Evolutionary conservation across 2,888 invertebrate species (phyloP).

Genomic region (Melieria picta): DNA sequence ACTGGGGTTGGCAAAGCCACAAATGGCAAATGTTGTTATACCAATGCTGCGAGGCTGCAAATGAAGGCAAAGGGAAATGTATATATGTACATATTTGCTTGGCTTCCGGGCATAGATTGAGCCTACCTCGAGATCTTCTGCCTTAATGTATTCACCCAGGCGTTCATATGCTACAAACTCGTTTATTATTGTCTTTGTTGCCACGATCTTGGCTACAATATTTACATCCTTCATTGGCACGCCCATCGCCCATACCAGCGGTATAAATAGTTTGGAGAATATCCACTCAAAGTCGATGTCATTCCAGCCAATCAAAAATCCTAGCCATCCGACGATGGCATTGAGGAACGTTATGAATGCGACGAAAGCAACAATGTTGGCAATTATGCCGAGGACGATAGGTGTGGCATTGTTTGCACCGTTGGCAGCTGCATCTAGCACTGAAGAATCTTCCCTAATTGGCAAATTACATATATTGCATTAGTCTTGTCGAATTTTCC

Average conservation of each 20-base stretch:
- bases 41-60: constrained; percentile 78
- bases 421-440: constrained; percentile 90
- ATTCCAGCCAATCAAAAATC: constrained; percentile 77
- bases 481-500: too few relatives aligned
- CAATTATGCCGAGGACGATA: constrained; percentile 86
- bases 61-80: constrained; percentile 9
- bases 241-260: constrained; percentile 90
- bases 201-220: constrained; percentile 83
- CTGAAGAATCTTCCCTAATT: constrained; percentile 81
- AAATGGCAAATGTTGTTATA: constrained; percentile 90
- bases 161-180: constrained; percentile 91
- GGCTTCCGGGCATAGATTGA: neutral
- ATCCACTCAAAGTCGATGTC: constrained; percentile 76
- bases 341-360: constrained; percentile 88
- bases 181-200: constrained; percentile 89
- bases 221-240: constrained; percentile 74
- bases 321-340: constrained; percentile 82
- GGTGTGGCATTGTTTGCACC: constrained; percentile 86
- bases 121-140: constrained; percentile 56
- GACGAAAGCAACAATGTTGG: constrained; percentile 92
- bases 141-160: constrained; percentile 73
- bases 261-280: constrained; percentile 89
- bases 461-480: constrained; percentile 8
- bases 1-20: constrained; percentile 91
- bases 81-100: neutral